phyloP scores from a whole-genome alignment of 2,797 vertebrate species.

The Peromyscus attwateri region DNA sequence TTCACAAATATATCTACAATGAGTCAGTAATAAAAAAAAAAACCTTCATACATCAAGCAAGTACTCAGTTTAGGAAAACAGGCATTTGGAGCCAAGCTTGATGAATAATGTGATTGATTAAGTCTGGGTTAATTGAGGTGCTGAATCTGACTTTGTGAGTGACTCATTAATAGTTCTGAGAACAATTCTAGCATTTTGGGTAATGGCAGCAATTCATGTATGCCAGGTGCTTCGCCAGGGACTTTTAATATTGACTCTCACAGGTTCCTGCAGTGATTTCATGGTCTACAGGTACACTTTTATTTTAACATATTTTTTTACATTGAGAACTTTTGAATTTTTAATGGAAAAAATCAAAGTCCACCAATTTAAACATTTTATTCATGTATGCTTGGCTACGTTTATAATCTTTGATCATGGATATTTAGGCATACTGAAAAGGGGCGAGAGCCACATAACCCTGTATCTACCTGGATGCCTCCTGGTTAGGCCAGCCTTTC shows the following conservation, averaged over 20 bases:
- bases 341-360: background rate
- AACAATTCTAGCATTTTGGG: conserved; percentile 32
- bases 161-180: conserved; percentile 61
- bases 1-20: conserved; percentile 37
- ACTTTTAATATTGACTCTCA: background rate
- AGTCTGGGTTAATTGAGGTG: conserved; percentile 56
- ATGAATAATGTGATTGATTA: conserved; percentile 67
- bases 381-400: background rate
- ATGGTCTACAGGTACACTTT: background rate
- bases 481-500: background rate
- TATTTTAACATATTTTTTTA: background rate
- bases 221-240: background rate
- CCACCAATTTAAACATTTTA: background rate
- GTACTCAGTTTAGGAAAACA: conserved; percentile 64
- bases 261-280: background rate
- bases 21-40: conserved; percentile 44
- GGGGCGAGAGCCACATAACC: background rate
- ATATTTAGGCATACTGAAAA: conserved; percentile 10
- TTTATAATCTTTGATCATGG: background rate
- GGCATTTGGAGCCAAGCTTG: conserved; percentile 43
- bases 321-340: background rate
- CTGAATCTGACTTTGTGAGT: conserved; percentile 46
- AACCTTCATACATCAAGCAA: conserved; percentile 28
- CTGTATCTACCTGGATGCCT: background rate
- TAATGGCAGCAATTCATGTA: conserved; percentile 1